A percentile compares a stretch with the other conserved stretches of the same genome.
Conservation (phyloP, 2,888 invertebrate species). For the Epinotia ramella region DNA sequence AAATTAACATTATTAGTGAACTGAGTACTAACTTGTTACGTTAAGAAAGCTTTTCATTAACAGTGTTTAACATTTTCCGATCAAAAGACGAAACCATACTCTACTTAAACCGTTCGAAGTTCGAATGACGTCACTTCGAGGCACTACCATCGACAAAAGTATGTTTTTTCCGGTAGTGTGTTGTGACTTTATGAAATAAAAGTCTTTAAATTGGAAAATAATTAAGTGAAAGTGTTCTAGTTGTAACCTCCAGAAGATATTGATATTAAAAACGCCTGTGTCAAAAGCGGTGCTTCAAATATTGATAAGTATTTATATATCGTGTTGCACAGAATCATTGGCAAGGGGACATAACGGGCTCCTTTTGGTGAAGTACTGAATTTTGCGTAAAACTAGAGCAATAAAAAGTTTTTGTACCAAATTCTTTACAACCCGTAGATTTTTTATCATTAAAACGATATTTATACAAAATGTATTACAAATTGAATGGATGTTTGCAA, state of each 20-base stretch:
- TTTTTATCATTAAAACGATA: conserved; percentile 30
- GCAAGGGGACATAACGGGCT: neutral
- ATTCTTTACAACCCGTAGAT: conserved; percentile 28
- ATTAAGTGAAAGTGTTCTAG: conserved; percentile 46
- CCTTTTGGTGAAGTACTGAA: conserved; percentile 22
- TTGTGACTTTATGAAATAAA: conserved; percentile 4
- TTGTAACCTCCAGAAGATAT: conserved; percentile 61
- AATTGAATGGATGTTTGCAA: conserved; percentile 41
- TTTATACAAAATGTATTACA: conserved; percentile 40
- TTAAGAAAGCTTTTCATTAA: conserved; percentile 66
- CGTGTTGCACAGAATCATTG: conserved; percentile 53
- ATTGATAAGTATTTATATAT: conserved; percentile 70
- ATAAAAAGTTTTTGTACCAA: conserved; percentile 34
- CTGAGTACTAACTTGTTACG: conserved; percentile 67
- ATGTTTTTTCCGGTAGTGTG: conserved; percentile 8
- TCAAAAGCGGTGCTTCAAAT: conserved; percentile 79
- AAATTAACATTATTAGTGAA: conserved; percentile 70
- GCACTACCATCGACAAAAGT: conserved; percentile 6
- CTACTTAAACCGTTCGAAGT: neutral
- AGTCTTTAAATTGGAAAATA: conserved; percentile 48
- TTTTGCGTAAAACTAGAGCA: conserved; percentile 14
- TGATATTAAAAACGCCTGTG: conserved; percentile 70
- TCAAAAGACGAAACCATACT: conserved; percentile 38
- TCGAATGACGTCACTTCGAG: conserved; percentile 4
- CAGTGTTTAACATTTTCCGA: conserved; percentile 51